These are phyloP conservation scores for Drosophila pseudoobscura DNA, from an alignment of 1,140 invertebrate genomes.

Conservation along the genomic window DNA sequence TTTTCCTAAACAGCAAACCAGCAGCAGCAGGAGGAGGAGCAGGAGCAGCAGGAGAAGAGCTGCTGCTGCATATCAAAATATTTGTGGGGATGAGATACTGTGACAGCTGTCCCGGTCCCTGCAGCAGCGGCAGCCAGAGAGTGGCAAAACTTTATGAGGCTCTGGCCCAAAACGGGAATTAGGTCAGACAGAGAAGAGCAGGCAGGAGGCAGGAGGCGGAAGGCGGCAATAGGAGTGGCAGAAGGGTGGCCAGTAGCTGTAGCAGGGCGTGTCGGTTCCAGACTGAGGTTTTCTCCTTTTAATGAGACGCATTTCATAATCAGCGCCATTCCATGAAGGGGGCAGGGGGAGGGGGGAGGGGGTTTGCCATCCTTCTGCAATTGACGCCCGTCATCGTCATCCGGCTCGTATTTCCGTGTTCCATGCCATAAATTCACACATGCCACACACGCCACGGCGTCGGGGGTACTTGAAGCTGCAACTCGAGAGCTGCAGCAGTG, in stretches of 20 bases:
- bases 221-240: constrained; percentile 6
- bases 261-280: constrained; percentile 7
- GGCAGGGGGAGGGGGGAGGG: neutral
- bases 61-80: constrained; percentile 72
- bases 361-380: constrained; percentile 21
- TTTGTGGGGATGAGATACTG: constrained; percentile 52
- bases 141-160: constrained; percentile 48
- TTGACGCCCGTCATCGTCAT: constrained; percentile 52
- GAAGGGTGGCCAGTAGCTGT: neutral
- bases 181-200: constrained; percentile 46
- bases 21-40: constrained; percentile 12
- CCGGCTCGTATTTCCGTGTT: constrained; percentile 69
- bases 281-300: constrained; percentile 54
- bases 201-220: neutral
- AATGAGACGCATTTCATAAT: constrained; percentile 79
- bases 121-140: constrained; percentile 21
- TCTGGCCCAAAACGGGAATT: constrained; percentile 43
- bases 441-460: constrained; percentile 47
- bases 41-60: neutral
- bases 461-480: constrained; percentile 64
- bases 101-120: constrained; percentile 55
- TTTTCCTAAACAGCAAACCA: constrained; percentile 46
- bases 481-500: constrained; percentile 34
- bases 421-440: constrained; percentile 68
- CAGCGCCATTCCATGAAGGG: constrained; percentile 51